A percentile compares a stretch with the other conserved stretches of the same genome.
Evolutionary conservation across 2,113 vertebrate genomes (phyloP).

Genomic region (Ginglymostoma cirratum): DNA sequence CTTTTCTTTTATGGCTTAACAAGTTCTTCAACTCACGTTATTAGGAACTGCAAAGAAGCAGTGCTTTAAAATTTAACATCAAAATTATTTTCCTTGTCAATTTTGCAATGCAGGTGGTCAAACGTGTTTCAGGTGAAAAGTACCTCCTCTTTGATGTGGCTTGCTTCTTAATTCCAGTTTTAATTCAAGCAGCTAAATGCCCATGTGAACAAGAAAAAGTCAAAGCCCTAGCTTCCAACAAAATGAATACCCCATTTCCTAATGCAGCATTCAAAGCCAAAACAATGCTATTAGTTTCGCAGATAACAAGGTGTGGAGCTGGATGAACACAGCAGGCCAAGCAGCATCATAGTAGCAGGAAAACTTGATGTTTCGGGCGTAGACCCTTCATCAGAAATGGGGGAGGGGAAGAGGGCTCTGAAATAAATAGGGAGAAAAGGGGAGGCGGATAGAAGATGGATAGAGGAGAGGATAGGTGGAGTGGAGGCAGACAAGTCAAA

Average conservation of each 20-base stretch:
- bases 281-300: neutral
- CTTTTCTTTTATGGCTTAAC: neutral
- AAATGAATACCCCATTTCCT: neutral
- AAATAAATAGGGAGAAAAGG: too few relatives aligned
- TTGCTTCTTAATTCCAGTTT: neutral
- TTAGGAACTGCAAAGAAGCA: neutral
- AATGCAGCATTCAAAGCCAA: neutral
- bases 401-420: too few relatives aligned
- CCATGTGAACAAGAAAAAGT: neutral
- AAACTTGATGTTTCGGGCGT: too few relatives aligned
- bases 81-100: neutral
- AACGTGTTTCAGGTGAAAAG: neutral
- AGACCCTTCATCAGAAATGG: too few relatives aligned
- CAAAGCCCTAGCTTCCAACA: neutral
- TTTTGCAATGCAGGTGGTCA: neutral
- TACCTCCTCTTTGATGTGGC: conserved; percentile 3
- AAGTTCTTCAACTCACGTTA: neutral
- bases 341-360: too few relatives aligned
- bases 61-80: neutral
- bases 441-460: too few relatives aligned
- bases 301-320: too few relatives aligned
- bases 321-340: too few relatives aligned
- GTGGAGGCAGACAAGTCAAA: too few relatives aligned
- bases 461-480: too few relatives aligned
- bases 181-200: neutral